These are phyloP conservation scores for Chrysoperla carnea DNA, from an alignment of 1,140 invertebrate species.

Conservation along the genomic window DNA sequence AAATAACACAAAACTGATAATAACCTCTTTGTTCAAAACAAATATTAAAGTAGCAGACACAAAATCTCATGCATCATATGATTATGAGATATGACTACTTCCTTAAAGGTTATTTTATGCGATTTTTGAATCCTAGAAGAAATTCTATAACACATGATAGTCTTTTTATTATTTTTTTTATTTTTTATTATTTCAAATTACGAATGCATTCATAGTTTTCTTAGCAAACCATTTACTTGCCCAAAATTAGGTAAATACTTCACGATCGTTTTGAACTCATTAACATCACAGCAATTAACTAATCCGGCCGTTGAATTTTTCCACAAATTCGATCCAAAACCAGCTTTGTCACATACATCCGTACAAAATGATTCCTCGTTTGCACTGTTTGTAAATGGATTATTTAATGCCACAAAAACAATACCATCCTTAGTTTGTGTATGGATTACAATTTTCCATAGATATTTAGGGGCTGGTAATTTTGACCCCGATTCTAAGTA, in stretches of 20 bases:
- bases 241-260: slow-evolving; percentile 2
- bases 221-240: slow-evolving; percentile 4
- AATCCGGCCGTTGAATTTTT: slow-evolving; percentile 16
- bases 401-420: slow-evolving; percentile 27
- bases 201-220: not conserved
- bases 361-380: slow-evolving; percentile 13
- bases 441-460: slow-evolving; percentile 27
- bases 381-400: slow-evolving; percentile 20
- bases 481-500: slow-evolving; percentile 16
- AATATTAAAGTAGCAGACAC: no score
- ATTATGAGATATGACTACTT: no score
- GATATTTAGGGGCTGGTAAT: slow-evolving; percentile 25
- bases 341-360: slow-evolving; percentile 18
- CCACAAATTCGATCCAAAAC: slow-evolving; percentile 14
- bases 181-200: no score
- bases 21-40: no score
- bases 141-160: no score
- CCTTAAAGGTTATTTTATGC: no score
- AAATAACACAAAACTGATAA: no score
- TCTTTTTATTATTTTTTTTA: no score
- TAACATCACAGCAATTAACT: slow-evolving; percentile 22
- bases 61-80: no score
- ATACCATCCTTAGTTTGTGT: slow-evolving; percentile 17
- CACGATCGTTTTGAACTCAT: slow-evolving; percentile 13
- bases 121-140: no score